Evolutionary conservation across 2,797 vertebrate genomes (phyloP).

Genomic region (Thripadectes ignobilis): DNA sequence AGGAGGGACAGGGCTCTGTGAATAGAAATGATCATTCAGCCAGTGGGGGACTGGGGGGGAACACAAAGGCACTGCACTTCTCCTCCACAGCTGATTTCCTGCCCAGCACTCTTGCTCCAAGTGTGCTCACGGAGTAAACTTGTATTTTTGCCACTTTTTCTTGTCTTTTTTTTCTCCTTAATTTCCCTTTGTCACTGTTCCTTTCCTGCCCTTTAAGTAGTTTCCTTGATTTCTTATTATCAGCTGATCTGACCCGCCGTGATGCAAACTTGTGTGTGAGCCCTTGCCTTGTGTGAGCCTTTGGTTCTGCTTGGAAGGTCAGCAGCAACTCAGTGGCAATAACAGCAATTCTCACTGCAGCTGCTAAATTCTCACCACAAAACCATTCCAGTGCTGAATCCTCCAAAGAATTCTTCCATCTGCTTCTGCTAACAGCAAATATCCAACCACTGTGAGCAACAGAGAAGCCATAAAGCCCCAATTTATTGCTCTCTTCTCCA

Average conservation of each 20-base stretch:
- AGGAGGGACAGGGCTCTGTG: background rate
- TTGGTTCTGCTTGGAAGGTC: constrained; percentile 43
- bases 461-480: background rate
- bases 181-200: background rate
- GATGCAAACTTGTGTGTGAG: background rate
- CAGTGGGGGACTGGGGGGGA: background rate
- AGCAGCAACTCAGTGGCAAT: background rate
- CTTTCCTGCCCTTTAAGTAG: background rate
- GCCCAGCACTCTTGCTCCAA: background rate
- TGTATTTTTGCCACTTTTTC: background rate
- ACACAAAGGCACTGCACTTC: background rate
- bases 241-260: constrained; percentile 1
- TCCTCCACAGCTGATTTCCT: background rate
- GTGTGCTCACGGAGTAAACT: background rate
- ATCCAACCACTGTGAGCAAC: background rate
- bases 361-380: constrained; percentile 24
- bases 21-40: background rate
- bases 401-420: constrained; percentile 55
- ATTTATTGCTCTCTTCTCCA: constrained; percentile 18
- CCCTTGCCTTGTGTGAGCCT: background rate
- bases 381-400: background rate
- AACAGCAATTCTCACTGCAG: constrained; percentile 43
- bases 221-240: background rate
- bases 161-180: rapidly evolving
- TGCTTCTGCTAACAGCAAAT: constrained; percentile 48